phyloP scores from a whole-genome alignment of 2,797 vertebrate genomes.

The Brachymystax lenok region DNA sequence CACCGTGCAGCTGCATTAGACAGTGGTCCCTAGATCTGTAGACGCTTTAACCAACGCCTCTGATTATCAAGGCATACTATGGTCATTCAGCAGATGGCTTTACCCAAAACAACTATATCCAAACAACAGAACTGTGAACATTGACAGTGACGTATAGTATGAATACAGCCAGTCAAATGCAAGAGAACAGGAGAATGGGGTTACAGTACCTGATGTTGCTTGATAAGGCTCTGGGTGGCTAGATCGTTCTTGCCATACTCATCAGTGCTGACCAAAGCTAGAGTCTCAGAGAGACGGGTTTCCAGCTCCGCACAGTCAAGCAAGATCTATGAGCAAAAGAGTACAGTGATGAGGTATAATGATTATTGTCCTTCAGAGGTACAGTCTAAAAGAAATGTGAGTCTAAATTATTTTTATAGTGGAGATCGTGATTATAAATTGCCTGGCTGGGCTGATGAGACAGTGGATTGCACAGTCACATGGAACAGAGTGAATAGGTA shows the following conservation, averaged over 20 bases:
- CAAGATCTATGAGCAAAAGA: slow-evolving; percentile 73
- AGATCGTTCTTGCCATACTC: slow-evolving; percentile 81
- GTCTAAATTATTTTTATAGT: no score
- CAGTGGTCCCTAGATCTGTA: no score
- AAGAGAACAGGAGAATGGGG: not conserved
- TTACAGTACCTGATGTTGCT: slow-evolving; percentile 82
- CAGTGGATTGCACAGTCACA: no score
- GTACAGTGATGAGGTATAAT: not conserved
- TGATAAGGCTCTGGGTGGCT: slow-evolving; percentile 78
- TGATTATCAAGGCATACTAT: not conserved
- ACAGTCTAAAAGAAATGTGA: no score
- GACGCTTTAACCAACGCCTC: not conserved
- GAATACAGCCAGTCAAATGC: not conserved
- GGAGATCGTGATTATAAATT: no score
- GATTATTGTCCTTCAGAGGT: not conserved
- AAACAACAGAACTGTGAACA: not conserved
- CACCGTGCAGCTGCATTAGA: no score
- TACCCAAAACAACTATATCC: not conserved
- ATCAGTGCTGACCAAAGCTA: slow-evolving; percentile 71
- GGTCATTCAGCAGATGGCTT: not conserved
- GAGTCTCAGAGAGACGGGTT: slow-evolving; percentile 76
- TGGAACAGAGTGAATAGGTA: no score
- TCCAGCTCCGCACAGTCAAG: slow-evolving; percentile 84
- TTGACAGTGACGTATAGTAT: not conserved
- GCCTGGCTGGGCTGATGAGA: no score